phyloP scores from a whole-genome alignment of 2,888 invertebrate species.

The Metacarcinus magister region DNA sequence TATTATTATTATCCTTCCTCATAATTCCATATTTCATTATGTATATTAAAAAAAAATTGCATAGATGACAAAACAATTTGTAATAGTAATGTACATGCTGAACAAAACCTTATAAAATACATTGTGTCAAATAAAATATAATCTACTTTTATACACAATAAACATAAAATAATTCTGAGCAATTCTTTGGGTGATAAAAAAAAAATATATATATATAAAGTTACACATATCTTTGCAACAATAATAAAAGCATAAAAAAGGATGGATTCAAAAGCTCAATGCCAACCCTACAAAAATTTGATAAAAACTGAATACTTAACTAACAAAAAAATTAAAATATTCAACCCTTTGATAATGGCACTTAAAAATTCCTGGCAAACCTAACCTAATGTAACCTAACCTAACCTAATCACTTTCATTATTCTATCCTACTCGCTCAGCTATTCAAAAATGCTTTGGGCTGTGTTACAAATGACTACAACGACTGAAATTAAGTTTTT shows the following conservation, averaged over 20 bases:
- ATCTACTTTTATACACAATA: background rate
- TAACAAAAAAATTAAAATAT: slow-evolving; percentile 7
- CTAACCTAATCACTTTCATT: too few species aligned
- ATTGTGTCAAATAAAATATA: background rate
- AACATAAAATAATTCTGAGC: background rate
- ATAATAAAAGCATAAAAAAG: too few species aligned
- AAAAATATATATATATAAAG: background rate
- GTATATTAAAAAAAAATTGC: background rate
- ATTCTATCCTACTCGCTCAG: too few species aligned
- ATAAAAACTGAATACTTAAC: background rate
- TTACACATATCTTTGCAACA: background rate
- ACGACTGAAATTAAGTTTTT: background rate
- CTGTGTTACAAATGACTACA: background rate
- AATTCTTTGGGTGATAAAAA: background rate
- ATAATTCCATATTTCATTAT: background rate
- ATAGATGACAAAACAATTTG: background rate
- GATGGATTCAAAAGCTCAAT: too few species aligned
- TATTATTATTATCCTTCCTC: background rate
- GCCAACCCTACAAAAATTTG: background rate
- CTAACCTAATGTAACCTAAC: background rate
- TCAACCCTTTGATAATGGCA: background rate
- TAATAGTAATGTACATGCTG: background rate
- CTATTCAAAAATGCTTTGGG: too few species aligned
- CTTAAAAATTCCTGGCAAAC: background rate
- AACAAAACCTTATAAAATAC: background rate